phyloP scores from a whole-genome alignment of 2,797 vertebrate genomes.

The Fundulus diaphanus region DNA sequence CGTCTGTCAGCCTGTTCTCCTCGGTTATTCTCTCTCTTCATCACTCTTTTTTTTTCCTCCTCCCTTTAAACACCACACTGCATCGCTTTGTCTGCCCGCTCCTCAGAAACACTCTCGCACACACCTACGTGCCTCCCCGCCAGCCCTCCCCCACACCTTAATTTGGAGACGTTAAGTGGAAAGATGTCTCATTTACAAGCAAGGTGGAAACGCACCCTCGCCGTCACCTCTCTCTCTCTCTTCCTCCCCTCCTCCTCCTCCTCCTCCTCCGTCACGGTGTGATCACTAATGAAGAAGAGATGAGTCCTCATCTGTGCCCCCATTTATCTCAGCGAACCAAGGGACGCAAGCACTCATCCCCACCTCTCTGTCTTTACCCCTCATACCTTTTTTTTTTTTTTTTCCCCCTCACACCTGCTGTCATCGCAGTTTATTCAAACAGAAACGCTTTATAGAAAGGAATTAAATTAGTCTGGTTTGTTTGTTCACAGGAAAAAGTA shows the following conservation, averaged over 20 bases:
- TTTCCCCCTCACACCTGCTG: constrained; percentile 40
- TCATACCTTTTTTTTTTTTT: constrained; percentile 29
- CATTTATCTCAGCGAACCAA: constrained; percentile 76
- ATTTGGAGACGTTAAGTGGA: constrained; percentile 53
- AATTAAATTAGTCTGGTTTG: constrained; percentile 37
- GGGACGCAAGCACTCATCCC: constrained; percentile 59
- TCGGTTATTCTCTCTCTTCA: constrained; percentile 38
- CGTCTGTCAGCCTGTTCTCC: constrained; percentile 59
- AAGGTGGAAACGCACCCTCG: constrained; percentile 63
- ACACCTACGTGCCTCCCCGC: constrained; percentile 2
- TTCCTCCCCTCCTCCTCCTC: neutral
- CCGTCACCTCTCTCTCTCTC: constrained; percentile 40
- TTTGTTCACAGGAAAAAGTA: constrained; percentile 27
- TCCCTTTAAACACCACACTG: constrained; percentile 30
- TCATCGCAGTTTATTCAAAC: constrained; percentile 30
- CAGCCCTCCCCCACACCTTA: constrained; percentile 19
- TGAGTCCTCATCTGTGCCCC: constrained; percentile 76
- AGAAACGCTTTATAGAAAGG: constrained; percentile 36
- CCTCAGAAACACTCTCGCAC: constrained; percentile 24
- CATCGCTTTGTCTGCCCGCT: constrained; percentile 17
- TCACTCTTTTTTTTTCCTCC: constrained; percentile 34
- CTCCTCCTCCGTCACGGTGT: constrained; percentile 73
- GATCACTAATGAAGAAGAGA: constrained; percentile 84
- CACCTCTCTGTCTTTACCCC: constrained; percentile 45
- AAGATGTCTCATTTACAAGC: constrained; percentile 78